These are phyloP conservation scores for Apomyelois bistriatella DNA, from an alignment of 2,888 invertebrate genomes.

Conservation along the genomic window DNA sequence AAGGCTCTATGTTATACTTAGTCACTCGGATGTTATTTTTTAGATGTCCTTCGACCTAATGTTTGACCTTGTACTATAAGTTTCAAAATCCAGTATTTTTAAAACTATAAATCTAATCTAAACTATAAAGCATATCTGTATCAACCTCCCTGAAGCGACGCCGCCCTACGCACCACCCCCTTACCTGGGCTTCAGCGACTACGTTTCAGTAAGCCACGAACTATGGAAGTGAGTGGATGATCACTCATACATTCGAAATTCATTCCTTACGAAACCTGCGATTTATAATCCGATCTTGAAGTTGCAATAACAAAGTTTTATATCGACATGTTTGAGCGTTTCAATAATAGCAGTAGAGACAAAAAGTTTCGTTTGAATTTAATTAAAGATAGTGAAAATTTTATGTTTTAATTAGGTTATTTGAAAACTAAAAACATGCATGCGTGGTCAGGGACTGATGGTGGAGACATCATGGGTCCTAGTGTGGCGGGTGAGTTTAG, in stretches of 20 bases:
- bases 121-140: no score
- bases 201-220: slow-evolving; percentile 60
- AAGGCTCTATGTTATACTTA: no score
- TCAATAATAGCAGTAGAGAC: background rate
- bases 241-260: background rate
- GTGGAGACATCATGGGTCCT: slow-evolving; percentile 62
- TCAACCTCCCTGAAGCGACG: background rate
- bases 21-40: no score
- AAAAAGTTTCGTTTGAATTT: background rate
- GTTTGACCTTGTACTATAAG: no score
- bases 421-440: slow-evolving; percentile 33
- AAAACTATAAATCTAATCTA: no score
- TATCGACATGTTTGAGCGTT: background rate
- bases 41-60: no score
- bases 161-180: slow-evolving; percentile 32
- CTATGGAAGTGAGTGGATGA: slow-evolving; percentile 36
- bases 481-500: slow-evolving; percentile 57
- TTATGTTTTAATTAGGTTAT: background rate
- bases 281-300: background rate
- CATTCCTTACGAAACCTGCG: background rate
- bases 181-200: slow-evolving; percentile 36
- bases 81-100: no score
- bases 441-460: slow-evolving; percentile 51
- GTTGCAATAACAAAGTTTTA: background rate
- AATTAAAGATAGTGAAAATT: background rate